Evolutionary conservation across 2,113 vertebrate genomes (phyloP).

Genomic region (Scortum barcoo): DNA sequence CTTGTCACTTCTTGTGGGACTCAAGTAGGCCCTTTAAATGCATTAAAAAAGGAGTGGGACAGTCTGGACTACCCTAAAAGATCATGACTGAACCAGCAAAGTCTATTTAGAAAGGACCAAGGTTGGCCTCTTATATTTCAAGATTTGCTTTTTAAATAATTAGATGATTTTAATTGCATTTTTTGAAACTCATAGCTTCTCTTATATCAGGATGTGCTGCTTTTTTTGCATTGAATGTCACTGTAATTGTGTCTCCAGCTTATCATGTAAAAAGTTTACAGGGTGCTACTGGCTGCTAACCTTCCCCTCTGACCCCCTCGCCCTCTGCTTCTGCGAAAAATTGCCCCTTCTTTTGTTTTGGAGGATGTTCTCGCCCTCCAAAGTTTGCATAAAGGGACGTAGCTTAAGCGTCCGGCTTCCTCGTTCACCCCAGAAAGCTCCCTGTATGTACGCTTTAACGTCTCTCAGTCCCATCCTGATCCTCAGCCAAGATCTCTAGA

Average conservation of each 20-base stretch:
- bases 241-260: not conserved
- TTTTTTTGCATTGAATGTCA: not conserved
- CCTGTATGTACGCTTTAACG: not conserved
- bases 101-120: not conserved
- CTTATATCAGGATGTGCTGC: not conserved
- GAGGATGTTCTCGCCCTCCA: not conserved
- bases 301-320: conserved; percentile 60
- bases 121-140: not conserved
- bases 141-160: not conserved
- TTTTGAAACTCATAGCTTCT: not conserved
- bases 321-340: not conserved
- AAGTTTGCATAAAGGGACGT: not conserved
- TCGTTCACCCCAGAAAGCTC: not conserved
- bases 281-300: conserved; percentile 1
- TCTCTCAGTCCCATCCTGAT: not conserved
- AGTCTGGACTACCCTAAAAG: not conserved
- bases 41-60: not conserved
- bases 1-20: not conserved
- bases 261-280: conserved; percentile 8
- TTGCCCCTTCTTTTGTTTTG: not conserved
- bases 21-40: conserved; percentile 19
- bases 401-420: conserved; percentile 8
- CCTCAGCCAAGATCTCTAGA: not conserved
- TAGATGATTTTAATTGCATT: not conserved
- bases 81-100: not conserved